These are phyloP conservation scores for Noctua janthe DNA, from an alignment of 2,888 invertebrate genomes.

Conservation along the genomic window DNA sequence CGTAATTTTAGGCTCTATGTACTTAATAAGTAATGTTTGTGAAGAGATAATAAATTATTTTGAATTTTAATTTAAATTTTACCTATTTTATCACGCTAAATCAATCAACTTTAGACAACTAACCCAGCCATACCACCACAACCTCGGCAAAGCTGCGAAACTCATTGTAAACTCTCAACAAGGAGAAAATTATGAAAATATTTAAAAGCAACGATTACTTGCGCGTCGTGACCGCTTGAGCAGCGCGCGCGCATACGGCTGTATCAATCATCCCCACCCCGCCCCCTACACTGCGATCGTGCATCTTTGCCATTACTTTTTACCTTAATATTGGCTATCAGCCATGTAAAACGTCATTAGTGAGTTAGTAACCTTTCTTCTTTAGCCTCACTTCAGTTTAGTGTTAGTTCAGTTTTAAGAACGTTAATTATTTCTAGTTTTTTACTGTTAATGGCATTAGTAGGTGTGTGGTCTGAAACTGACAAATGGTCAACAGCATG, in stretches of 20 bases:
- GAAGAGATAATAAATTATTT: too few relatives aligned
- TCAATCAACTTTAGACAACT: not conserved
- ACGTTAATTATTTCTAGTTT: constrained; percentile 30
- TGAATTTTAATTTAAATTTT: too few relatives aligned
- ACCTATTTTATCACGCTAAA: too few relatives aligned
- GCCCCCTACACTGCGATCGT: constrained; percentile 62
- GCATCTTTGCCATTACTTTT: constrained; percentile 58
- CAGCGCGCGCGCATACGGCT: constrained; percentile 49
- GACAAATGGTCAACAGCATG: constrained; percentile 10
- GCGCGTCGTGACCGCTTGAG: constrained; percentile 55
- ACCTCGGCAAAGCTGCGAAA: not conserved
- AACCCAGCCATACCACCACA: not conserved
- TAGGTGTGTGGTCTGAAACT: constrained; percentile 23
- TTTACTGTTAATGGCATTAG: not conserved
- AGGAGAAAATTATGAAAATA: constrained; percentile 50
- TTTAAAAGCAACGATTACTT: constrained; percentile 56
- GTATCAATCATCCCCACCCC: constrained; percentile 70
- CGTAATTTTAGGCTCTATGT: too few relatives aligned
- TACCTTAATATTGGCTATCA: constrained; percentile 54
- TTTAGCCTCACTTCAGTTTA: not conserved
- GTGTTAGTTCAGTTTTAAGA: constrained; percentile 10
- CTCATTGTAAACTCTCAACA: constrained; percentile 17
- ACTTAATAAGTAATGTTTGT: too few relatives aligned
- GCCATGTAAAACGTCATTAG: constrained; percentile 60
- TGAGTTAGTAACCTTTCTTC: constrained; percentile 45